These are phyloP conservation scores for Chamaetylas fuelleborni DNA, from an alignment of 2,113 vertebrate genomes.

Conservation along the genomic window DNA sequence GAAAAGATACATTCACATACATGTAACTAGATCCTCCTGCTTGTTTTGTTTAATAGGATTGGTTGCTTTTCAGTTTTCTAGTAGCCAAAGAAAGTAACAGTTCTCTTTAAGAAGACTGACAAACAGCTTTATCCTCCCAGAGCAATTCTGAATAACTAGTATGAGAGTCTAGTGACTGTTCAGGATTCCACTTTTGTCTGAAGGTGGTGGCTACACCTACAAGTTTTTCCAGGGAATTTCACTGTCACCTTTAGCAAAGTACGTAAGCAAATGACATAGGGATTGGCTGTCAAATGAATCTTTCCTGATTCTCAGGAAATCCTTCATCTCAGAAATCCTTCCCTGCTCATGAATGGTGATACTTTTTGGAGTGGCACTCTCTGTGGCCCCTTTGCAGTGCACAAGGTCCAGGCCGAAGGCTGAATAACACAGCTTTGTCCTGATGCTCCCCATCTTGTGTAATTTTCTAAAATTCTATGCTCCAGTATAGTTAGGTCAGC, in stretches of 20 bases:
- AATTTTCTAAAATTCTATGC: neutral
- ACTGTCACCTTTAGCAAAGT: neutral
- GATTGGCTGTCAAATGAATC: neutral
- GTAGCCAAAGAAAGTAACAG: neutral
- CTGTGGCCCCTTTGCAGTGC: neutral
- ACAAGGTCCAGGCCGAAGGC: neutral
- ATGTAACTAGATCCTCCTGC: rapidly evolving
- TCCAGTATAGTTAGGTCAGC: neutral
- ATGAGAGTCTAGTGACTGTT: neutral
- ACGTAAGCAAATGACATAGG: neutral
- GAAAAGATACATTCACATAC: neutral
- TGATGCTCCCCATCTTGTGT: rapidly evolving
- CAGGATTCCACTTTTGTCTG: neutral
- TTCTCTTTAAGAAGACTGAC: neutral
- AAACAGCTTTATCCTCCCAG: neutral
- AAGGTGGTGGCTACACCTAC: neutral
- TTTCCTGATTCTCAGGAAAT: no score
- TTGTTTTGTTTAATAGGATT: neutral
- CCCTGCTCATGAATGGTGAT: neutral
- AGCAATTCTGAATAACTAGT: neutral
- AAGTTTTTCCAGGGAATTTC: neutral
- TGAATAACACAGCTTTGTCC: neutral
- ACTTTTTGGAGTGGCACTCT: neutral
- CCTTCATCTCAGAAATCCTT: neutral
- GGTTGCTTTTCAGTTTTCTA: neutral